These are phyloP conservation scores for Halichoerus grypus DNA, from an alignment of 2,113 vertebrate genomes.

Conservation along the genomic window DNA sequence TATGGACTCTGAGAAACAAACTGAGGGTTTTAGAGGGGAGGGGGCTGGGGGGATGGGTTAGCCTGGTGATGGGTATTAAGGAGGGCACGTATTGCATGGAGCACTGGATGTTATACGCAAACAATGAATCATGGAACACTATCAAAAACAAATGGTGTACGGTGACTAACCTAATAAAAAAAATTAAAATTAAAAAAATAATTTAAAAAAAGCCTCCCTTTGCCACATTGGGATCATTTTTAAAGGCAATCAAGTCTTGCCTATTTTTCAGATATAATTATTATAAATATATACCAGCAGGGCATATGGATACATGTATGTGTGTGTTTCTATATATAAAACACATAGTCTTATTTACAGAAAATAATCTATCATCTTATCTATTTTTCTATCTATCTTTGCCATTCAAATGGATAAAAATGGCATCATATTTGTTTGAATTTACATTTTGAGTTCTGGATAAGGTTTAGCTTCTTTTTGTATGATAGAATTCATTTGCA, in stretches of 20 bases:
- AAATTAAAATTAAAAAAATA: no score
- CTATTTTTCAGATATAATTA: neutral
- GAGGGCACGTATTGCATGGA: no score
- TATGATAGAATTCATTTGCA: neutral
- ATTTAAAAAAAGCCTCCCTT: neutral
- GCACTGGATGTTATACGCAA: no score
- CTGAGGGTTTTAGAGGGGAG: no score
- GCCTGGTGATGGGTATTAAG: no score
- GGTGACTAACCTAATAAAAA: no score
- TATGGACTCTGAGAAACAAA: no score
- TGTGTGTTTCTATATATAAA: neutral
- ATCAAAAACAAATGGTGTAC: no score
- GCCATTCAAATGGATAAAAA: neutral
- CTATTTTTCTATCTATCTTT: neutral
- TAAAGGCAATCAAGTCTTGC: neutral
- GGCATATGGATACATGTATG: neutral
- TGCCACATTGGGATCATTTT: neutral
- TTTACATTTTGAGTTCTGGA: constrained; percentile 27
- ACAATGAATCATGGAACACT: no score
- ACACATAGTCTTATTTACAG: neutral
- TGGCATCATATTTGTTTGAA: constrained; percentile 13
- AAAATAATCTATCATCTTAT: neutral
- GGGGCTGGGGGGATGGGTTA: no score
- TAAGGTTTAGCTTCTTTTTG: neutral
- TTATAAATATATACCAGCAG: neutral